Base-by-base conservation (phyloP, 1,140 invertebrate genomes). In the Popillia japonica region DNA sequence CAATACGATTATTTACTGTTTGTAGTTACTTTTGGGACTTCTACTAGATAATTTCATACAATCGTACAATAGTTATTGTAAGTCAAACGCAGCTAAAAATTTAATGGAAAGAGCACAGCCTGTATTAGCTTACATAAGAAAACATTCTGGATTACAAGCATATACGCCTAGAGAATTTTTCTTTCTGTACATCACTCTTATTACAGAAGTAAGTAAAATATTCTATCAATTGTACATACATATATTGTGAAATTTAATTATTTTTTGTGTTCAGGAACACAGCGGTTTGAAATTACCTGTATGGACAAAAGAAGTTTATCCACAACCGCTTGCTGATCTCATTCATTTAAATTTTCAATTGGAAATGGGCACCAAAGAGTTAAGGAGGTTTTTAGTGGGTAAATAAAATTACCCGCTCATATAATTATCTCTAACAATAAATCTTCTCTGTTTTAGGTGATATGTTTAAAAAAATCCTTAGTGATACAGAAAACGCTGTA, bases 391-490 rank as follows among this genome's bases (percentile, higher is more conserved):
- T 76, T 75, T 78, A 11, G 8, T 48, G 7, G 59, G 72, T 68
- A 48, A 23, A 2, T 55, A 55, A 14, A n/a, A 22, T 48, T 75
- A n/a, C n/a, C n/a, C n/a, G n/a, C n/a, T n/a, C n/a, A n/a, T n/a
- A n/a, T n/a, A n/a, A n/a, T n/a, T n/a, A n/a, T n/a, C n/a, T n/a
- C n/a, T n/a, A n/a, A n/a, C n/a, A n/a, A n/a, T n/a, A n/a, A n/a
- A n/a, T n/a, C n/a, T n/a, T n/a, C n/a, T n/a, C n/a, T 64, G 75
- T 81, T 44, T 74, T 61, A 79, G 85, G 85, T 59, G 87, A 88
- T 17, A 86, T 92, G 42, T 78, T 94, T 2, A 90, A 91, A 76
- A 91, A 92, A 87, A 89, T 93, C 77, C 81, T 91, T 0, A 81
- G 86, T 0, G 90, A 92, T 79, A 90, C 90, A 86, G 84, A 88